Conservation (phyloP, 2,113 vertebrate genomes). For the Zosterops japonicus region DNA sequence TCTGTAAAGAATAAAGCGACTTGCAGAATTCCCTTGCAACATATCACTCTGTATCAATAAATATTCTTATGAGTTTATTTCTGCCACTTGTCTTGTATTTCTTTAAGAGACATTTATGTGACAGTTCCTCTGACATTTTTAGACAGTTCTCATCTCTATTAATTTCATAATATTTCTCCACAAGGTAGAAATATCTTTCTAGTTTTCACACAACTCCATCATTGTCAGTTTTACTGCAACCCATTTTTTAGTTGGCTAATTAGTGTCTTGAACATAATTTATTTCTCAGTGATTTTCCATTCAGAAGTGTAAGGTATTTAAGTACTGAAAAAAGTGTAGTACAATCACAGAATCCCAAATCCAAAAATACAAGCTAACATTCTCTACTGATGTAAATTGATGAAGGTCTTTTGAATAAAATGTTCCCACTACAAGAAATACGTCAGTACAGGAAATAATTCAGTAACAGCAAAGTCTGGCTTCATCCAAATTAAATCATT, state of each 20-base stretch:
- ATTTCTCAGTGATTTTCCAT: not conserved
- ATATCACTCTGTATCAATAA: not conserved
- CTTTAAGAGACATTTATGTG: not conserved
- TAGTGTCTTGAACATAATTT: not conserved
- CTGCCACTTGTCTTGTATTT: not conserved
- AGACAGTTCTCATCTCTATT: not conserved
- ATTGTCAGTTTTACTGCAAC: not conserved
- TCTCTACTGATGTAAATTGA: not conserved
- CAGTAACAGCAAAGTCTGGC: not conserved
- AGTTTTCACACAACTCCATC: not conserved
- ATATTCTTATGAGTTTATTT: not conserved
- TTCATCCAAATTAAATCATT: not conserved
- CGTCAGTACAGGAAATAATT: not conserved
- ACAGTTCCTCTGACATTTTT: not conserved
- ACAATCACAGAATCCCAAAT: not conserved
- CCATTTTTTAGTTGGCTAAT: not conserved
- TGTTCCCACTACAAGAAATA: not conserved
- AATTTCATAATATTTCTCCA: not conserved
- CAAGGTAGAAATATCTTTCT: not conserved
- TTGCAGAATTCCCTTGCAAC: not conserved
- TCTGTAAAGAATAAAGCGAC: not conserved
- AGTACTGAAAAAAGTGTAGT: not conserved
- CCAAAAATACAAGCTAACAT: not conserved
- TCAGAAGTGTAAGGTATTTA: not conserved
- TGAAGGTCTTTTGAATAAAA: not conserved